These are phyloP conservation scores for Plecturocebus donacophilus DNA, from an alignment of 2,113 vertebrate species.

Conservation along the genomic window DNA sequence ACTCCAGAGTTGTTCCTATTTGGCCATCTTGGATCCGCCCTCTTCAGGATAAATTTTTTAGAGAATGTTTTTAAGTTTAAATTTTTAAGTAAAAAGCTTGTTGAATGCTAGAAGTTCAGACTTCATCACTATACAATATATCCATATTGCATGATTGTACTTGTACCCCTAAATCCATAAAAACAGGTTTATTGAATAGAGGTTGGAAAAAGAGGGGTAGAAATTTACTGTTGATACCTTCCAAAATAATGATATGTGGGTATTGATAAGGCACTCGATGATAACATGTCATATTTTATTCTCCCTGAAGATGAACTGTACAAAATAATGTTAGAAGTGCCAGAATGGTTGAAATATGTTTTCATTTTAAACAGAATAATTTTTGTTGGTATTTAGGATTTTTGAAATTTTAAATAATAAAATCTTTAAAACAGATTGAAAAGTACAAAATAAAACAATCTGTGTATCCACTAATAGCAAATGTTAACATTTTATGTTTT, in stretches of 20 bases:
- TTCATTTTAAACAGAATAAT: not conserved
- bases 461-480: not conserved
- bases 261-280: not conserved
- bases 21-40: too few relatives aligned
- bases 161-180: too few relatives aligned
- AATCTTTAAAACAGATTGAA: not conserved
- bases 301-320: not conserved
- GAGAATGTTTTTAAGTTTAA: not conserved
- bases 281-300: not conserved
- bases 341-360: not conserved
- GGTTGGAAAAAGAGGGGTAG: not conserved
- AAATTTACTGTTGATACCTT: not conserved
- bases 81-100: not conserved
- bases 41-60: too few relatives aligned
- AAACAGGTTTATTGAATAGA: not conserved
- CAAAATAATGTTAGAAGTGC: not conserved
- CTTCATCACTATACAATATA: too few relatives aligned
- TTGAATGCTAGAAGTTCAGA: too few relatives aligned
- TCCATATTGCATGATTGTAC: too few relatives aligned
- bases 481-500: conserved; percentile 2
- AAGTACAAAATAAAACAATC: not conserved
- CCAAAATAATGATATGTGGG: not conserved
- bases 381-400: not conserved
- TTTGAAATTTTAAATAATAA: not conserved
- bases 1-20: too few relatives aligned